Percentiles rank a stretch among this genome's conserved stretches.
Conservation (phyloP, 2,113 vertebrate genomes). For the Podarcis raffonei region DNA sequence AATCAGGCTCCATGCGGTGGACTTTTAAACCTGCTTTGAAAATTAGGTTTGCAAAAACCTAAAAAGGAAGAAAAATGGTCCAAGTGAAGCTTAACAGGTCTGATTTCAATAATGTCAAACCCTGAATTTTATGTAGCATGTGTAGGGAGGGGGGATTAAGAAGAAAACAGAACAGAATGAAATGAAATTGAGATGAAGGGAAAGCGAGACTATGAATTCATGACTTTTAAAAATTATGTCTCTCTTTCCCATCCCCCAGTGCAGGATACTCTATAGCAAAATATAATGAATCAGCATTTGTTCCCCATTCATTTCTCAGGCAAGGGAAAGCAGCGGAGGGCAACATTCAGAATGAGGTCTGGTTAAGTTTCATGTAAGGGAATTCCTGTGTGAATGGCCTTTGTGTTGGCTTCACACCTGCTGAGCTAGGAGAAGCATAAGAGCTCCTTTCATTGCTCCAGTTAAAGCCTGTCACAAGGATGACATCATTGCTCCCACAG, state of each 20-base stretch:
- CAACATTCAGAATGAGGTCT: slow-evolving; percentile 19
- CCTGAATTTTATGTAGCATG: not conserved
- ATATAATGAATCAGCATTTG: slow-evolving; percentile 31
- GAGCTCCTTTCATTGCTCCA: slow-evolving; percentile 55
- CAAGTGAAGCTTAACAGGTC: not conserved
- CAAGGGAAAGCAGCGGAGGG: slow-evolving; percentile 5
- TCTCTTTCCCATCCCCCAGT: not conserved
- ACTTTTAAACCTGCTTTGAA: not conserved
- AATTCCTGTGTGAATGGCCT: slow-evolving; percentile 49
- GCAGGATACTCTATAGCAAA: slow-evolving; percentile 13
- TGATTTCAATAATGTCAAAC: not conserved
- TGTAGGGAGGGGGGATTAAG: not conserved
- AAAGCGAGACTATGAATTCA: not conserved
- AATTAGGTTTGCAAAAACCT: too few relatives aligned
- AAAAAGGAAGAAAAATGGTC: not conserved
- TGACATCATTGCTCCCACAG: slow-evolving; percentile 45
- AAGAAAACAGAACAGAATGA: not conserved
- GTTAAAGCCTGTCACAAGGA: slow-evolving; percentile 44
- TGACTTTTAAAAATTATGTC: not conserved
- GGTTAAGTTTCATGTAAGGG: slow-evolving; percentile 49
- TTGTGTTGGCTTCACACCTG: slow-evolving; percentile 57
- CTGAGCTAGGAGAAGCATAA: slow-evolving; percentile 54
- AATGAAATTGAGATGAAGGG: slow-evolving; percentile 12
- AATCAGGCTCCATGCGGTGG: not conserved
- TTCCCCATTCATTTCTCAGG: slow-evolving; percentile 14